A percentile compares a stretch with the other conserved stretches of the same genome.
phyloP scores from a whole-genome alignment of 2,888 invertebrate species.

The Torymus aiolomorphi region DNA sequence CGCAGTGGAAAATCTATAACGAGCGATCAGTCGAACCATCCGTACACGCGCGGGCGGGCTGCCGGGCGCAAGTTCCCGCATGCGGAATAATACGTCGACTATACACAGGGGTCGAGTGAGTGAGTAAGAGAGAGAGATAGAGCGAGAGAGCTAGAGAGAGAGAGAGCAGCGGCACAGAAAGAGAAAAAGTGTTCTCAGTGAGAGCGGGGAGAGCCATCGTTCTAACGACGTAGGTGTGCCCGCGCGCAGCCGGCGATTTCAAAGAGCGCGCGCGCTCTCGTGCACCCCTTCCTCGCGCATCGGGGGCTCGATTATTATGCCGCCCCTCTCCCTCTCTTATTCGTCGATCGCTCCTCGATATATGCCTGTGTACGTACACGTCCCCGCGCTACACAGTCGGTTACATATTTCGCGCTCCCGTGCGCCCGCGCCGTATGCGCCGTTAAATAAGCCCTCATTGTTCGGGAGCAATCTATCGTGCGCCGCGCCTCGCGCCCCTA shows the following conservation, averaged over 20 bases:
- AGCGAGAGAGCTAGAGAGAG: not conserved
- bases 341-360: not conserved
- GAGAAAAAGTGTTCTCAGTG: too few species aligned
- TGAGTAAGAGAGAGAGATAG: conserved; percentile 4
- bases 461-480: conserved; percentile 49
- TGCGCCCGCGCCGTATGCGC: not conserved
- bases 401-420: conserved; percentile 30
- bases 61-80: conserved; percentile 52
- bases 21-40: conserved; percentile 1
- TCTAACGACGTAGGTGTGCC: conserved; percentile 70
- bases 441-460: conserved; percentile 48
- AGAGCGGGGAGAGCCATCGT: conserved; percentile 63
- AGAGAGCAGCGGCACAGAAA: conserved; percentile 24
- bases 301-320: conserved; percentile 7
- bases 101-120: conserved; percentile 27
- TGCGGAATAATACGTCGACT: conserved; percentile 58
- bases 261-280: not conserved
- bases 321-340: not conserved
- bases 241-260: conserved; percentile 19
- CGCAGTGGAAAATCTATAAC: conserved; percentile 13
- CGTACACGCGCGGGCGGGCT: not conserved
- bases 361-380: not conserved
- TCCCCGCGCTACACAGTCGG: not conserved
- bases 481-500: conserved; percentile 19
- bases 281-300: conserved; percentile 56